Evolutionary conservation across 2,888 invertebrate genomes (phyloP), one percentile per base, ranked within the genome.

Genomic region (Hartigia nigra): DNA sequence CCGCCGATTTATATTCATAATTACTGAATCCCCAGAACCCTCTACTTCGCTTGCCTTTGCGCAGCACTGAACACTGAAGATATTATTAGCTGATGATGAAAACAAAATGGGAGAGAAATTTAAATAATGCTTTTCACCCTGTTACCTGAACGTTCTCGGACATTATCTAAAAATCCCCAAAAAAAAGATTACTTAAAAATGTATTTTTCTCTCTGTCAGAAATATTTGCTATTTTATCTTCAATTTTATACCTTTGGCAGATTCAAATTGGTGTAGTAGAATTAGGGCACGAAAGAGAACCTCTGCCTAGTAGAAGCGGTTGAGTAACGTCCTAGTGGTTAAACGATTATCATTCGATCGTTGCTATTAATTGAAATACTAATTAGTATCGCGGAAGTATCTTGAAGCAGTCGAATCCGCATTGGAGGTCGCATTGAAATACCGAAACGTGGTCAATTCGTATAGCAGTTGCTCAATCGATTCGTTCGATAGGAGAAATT

Each of bases 1-100:
- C 82, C 86, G 84, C 86, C 89, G 87, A 90, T 90, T 89, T 90
- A 89, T 90, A 90, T 89, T 89, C 89, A 90, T 90, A 90, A 91
- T 90, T 89, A 88, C 88, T 81, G 80, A 80, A 75, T 81, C 76
- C 84, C 31, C 80, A 81, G 55, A 77, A 81, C 78, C 75, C 81
- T 76, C 78, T 80, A 84, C 84, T 86, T 84, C 84, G 87, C 86
- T 87, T 87, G 86, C 81, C 82, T 83, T 83, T 81, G 82, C 83
- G 23, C 79, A 79, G 78, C 81, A 84, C 81, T 84, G 82, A 82
- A 79, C 81, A 83, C 77, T 82, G 81, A 82, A 83, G 82, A 86
- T 86, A 90, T 89, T 90, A 89, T 90, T 88, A 88, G 86, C 86
- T 81, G 84, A 86, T 84, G 88, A 87, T 86, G 84, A 78, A 87